A percentile compares a stretch with the other conserved stretches of the same genome.
Evolutionary conservation across 2,888 invertebrate species (phyloP).

Genomic region (Drosophila fungiperda): DNA sequence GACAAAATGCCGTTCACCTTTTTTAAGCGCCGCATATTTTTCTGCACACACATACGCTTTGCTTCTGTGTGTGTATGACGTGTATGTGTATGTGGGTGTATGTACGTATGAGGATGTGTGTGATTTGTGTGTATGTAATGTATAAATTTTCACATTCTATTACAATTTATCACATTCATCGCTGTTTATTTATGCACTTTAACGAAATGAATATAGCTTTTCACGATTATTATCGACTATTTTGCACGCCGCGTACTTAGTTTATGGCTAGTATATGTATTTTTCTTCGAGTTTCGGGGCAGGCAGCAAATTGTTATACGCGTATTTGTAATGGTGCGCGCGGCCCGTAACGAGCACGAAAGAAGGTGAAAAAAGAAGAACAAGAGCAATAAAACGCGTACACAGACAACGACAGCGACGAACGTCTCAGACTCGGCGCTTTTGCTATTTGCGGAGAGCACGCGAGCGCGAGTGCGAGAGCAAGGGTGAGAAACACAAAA

Average conservation of each 20-base stretch:
- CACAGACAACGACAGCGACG: slow-evolving; percentile 53
- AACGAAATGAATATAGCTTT: slow-evolving; percentile 32
- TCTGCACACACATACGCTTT: slow-evolving; percentile 78
- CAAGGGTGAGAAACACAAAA: slow-evolving; percentile 37
- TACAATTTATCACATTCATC: slow-evolving; percentile 76
- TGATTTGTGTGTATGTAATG: slow-evolving; percentile 40
- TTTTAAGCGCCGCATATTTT: slow-evolving; percentile 83
- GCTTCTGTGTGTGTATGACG: slow-evolving; percentile 44
- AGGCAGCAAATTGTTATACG: slow-evolving; percentile 72
- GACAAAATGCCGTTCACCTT: slow-evolving; percentile 82
- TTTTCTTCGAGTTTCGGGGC: slow-evolving; percentile 54
- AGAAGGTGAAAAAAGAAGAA: slow-evolving; percentile 76
- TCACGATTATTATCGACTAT: slow-evolving; percentile 54
- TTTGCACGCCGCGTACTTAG: slow-evolving; percentile 66
- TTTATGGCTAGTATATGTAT: slow-evolving; percentile 61
- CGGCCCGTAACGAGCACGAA: slow-evolving; percentile 69
- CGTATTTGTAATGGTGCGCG: slow-evolving; percentile 77
- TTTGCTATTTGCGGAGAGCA: slow-evolving; percentile 57
- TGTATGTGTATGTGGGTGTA: slow-evolving; percentile 30
- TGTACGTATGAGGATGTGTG: slow-evolving; percentile 32
- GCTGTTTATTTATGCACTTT: slow-evolving; percentile 56
- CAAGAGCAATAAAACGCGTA: slow-evolving; percentile 62
- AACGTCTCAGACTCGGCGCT: slow-evolving; percentile 58
- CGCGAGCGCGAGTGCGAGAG: slow-evolving; percentile 32
- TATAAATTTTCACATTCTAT: slow-evolving; percentile 74